Evolutionary conservation across 2,888 invertebrate species (phyloP).

Genomic region (Synergus gifuensis): DNA sequence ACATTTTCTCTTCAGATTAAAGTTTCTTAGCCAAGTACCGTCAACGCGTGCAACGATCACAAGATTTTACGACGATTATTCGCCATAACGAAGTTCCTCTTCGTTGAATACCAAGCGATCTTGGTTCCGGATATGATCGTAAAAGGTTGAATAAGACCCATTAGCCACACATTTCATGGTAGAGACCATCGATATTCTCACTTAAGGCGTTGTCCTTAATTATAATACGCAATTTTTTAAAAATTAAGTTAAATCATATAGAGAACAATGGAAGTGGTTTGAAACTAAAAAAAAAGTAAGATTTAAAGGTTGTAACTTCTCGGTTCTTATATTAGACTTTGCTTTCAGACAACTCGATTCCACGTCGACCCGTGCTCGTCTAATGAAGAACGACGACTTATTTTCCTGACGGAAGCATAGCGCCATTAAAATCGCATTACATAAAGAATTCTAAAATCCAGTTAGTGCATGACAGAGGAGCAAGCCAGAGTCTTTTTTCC

Average conservation of each 20-base stretch:
- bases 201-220: background rate
- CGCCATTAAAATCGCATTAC: slow-evolving; percentile 58
- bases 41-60: slow-evolving; percentile 41
- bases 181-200: slow-evolving; percentile 44
- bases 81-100: slow-evolving; percentile 63
- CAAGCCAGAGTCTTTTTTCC: slow-evolving; percentile 2
- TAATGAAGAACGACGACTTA: slow-evolving; percentile 55
- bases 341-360: slow-evolving; percentile 13
- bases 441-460: slow-evolving; percentile 55
- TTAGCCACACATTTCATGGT: slow-evolving; percentile 52
- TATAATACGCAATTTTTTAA: background rate
- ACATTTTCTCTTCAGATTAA: slow-evolving; percentile 35
- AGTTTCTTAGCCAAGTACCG: slow-evolving; percentile 34
- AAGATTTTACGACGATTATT: slow-evolving; percentile 64
- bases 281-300: background rate
- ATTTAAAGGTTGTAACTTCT: background rate
- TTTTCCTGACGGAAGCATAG: slow-evolving; percentile 47
- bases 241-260: background rate
- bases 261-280: background rate
- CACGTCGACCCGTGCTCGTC: slow-evolving; percentile 42
- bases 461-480: slow-evolving; percentile 43
- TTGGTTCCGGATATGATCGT: slow-evolving; percentile 52
- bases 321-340: background rate
- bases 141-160: slow-evolving; percentile 67
- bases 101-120: slow-evolving; percentile 32